phyloP scores from a whole-genome alignment of 2,113 vertebrate genomes.

The Notothenia coriiceps region DNA sequence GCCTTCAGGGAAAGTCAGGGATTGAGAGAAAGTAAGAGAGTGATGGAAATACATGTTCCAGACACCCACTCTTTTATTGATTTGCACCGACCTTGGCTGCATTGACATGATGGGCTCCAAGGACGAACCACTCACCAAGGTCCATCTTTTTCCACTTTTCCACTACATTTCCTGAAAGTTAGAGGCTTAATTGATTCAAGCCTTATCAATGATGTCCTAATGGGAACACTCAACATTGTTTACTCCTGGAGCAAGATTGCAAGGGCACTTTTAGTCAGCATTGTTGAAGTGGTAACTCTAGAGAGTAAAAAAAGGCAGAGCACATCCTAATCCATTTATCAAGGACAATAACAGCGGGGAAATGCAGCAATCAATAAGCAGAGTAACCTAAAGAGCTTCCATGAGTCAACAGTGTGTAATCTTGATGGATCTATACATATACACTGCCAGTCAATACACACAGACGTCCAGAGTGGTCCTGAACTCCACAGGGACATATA shows the following conservation, averaged over 20 bases:
- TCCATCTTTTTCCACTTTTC: conserved; percentile 27
- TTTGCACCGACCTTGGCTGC: conserved; percentile 64
- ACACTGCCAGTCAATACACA: conserved; percentile 47
- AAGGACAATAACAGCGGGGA: conserved; percentile 40
- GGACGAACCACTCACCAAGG: conserved; percentile 27
- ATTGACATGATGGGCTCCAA: conserved; percentile 43
- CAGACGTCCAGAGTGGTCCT: conserved; percentile 30
- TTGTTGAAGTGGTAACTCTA: conserved; percentile 39
- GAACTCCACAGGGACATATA: conserved; percentile 15
- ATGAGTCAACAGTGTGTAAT: conserved; percentile 55
- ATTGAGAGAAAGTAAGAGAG: conserved; percentile 27
- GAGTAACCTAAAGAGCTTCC: conserved; percentile 58
- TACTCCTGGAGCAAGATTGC: conserved; percentile 17
- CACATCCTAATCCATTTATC: conserved; percentile 65
- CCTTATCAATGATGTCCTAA: conserved; percentile 44
- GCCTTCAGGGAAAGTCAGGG: conserved; percentile 47
- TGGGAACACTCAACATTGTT: conserved; percentile 52
- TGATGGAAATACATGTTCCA: conserved; percentile 55
- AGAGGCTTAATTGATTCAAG: conserved; percentile 61
- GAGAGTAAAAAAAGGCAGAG: conserved; percentile 46
- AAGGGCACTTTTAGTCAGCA: conserved; percentile 40
- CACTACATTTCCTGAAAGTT: conserved; percentile 50
- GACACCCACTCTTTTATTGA: conserved; percentile 64
- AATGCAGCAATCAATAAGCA: conserved; percentile 64
- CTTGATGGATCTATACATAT: conserved; percentile 59